Evolutionary conservation across 2,888 invertebrate species (phyloP).

Genomic region (Calameuta pallipes): DNA sequence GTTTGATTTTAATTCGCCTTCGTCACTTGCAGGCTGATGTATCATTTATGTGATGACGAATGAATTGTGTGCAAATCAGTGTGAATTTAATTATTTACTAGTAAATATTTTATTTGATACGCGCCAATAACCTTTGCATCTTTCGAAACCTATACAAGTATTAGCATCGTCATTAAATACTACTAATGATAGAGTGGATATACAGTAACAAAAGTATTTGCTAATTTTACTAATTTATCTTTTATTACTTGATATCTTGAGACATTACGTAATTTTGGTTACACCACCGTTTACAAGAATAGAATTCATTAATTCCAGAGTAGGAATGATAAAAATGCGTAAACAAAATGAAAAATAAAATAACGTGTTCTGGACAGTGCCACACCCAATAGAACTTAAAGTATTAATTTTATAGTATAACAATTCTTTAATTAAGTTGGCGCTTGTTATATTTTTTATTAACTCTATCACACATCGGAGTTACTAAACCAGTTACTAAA

Average conservation of each 20-base stretch:
- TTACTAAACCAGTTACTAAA: neutral
- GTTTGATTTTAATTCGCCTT: conserved; percentile 33
- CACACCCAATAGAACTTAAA: neutral
- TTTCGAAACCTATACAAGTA: too few relatives aligned
- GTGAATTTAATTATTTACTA: neutral
- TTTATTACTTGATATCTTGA: too few relatives aligned
- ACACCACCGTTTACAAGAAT: conserved; percentile 20
- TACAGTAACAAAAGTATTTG: too few relatives aligned
- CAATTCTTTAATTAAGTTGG: too few relatives aligned
- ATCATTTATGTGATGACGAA: neutral
- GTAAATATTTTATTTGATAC: neutral
- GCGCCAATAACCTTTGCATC: too few relatives aligned
- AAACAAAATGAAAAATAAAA: neutral
- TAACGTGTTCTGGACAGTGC: neutral
- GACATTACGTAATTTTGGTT: conserved; percentile 3
- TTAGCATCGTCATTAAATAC: too few relatives aligned
- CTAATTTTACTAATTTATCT: too few relatives aligned
- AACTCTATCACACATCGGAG: neutral
- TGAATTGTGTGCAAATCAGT: neutral
- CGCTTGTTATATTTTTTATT: neutral
- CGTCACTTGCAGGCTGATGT: neutral
- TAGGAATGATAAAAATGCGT: neutral
- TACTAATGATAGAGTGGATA: too few relatives aligned
- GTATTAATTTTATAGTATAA: neutral
- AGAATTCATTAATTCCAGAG: neutral